These are phyloP conservation scores for Drosophila neotestacea DNA, from an alignment of 2,888 invertebrate genomes.

Conservation along the genomic window DNA sequence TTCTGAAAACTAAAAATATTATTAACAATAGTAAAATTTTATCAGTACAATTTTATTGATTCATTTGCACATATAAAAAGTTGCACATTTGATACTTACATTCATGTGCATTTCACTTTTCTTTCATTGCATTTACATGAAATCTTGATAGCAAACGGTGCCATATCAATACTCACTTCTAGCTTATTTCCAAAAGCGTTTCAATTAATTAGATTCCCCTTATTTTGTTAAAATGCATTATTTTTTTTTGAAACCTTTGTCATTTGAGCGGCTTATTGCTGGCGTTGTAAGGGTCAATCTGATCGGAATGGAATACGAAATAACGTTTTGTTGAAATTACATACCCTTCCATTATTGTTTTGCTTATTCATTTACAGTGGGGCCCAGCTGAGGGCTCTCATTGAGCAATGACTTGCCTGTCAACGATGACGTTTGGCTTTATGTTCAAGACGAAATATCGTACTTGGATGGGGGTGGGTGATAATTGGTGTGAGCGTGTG, in stretches of 20 bases:
- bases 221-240: constrained; percentile 20
- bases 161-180: neutral
- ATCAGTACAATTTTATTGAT: too few relatives aligned
- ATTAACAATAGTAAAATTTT: too few relatives aligned
- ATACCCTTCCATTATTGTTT: constrained; percentile 54
- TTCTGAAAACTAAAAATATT: too few relatives aligned
- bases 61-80: too few relatives aligned
- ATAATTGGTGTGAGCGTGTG: constrained; percentile 69
- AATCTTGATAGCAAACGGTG: neutral
- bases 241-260: constrained; percentile 23
- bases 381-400: constrained; percentile 38
- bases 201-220: constrained; percentile 49
- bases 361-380: constrained; percentile 66
- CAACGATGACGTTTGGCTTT: constrained; percentile 73
- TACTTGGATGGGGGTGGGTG: constrained; percentile 61
- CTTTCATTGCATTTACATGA: constrained; percentile 16
- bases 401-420: constrained; percentile 71
- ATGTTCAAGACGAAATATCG: constrained; percentile 27
- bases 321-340: constrained; percentile 59
- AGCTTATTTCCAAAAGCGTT: neutral
- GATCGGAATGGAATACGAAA: constrained; percentile 41
- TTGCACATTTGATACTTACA: neutral
- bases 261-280: constrained; percentile 33
- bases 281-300: constrained; percentile 30
- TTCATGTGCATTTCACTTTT: neutral